Conservation (phyloP, 2,888 invertebrate species). For the Bombyx huttoni region DNA sequence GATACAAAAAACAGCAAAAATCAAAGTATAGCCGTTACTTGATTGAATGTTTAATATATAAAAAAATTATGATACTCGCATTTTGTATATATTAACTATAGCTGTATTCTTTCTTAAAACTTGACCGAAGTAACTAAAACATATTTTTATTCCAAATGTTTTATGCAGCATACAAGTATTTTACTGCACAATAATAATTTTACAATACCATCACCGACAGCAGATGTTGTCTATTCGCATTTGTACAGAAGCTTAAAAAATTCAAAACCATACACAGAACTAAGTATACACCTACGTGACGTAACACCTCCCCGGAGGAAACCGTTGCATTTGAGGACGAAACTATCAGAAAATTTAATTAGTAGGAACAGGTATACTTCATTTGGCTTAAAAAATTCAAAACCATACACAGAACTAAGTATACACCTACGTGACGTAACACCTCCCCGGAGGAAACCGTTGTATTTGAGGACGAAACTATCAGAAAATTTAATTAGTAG, state of each 20-base stretch:
- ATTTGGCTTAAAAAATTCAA: constrained; percentile 37
- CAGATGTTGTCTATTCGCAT: constrained; percentile 21
- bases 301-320: constrained; percentile 46
- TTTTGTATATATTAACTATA: no score
- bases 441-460: constrained; percentile 40
- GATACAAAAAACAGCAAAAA: no score
- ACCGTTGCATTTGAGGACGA: constrained; percentile 47
- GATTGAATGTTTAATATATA: no score
- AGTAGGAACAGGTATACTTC: constrained; percentile 47
- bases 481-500: constrained; percentile 38
- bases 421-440: constrained; percentile 50
- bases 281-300: constrained; percentile 43
- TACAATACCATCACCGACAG: constrained; percentile 2
- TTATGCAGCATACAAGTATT: no score
- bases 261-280: constrained; percentile 34
- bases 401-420: constrained; percentile 37
- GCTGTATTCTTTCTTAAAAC: no score
- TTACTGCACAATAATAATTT: background rate
- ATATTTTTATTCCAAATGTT: no score
- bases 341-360: constrained; percentile 34
- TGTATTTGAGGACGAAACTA: constrained; percentile 43
- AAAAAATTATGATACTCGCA: no score
- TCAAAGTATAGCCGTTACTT: no score
- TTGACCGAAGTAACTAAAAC: no score
- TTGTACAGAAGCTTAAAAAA: constrained; percentile 28